These are phyloP conservation scores for Trachelus troglodyta DNA, from an alignment of 2,888 invertebrate species.

Conservation along the genomic window DNA sequence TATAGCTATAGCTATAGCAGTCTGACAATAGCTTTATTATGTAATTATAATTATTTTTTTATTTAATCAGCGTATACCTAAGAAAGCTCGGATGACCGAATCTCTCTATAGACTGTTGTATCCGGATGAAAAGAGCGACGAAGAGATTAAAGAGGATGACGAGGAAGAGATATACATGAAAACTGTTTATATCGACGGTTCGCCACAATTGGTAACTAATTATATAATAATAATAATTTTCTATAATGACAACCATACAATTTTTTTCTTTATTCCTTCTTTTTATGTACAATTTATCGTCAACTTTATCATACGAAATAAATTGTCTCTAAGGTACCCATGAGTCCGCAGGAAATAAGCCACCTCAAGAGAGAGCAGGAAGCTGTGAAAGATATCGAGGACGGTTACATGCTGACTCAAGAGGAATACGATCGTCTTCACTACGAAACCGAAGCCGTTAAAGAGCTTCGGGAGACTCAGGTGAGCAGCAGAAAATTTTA, in stretches of 20 bases:
- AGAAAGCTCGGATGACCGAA: slow-evolving; percentile 39
- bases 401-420: slow-evolving; percentile 71
- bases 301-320: not conserved
- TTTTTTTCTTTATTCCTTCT: not conserved
- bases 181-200: slow-evolving; percentile 36
- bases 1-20: not conserved
- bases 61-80: slow-evolving; percentile 32
- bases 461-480: slow-evolving; percentile 71
- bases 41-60: not conserved
- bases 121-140: slow-evolving; percentile 33
- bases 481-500: slow-evolving; percentile 61
- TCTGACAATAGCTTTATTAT: not conserved
- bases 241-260: not conserved
- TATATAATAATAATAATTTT: not conserved
- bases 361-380: slow-evolving; percentile 58
- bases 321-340: slow-evolving; percentile 33
- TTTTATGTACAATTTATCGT: not conserved
- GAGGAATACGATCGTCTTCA: slow-evolving; percentile 72
- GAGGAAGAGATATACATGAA: slow-evolving; percentile 44
- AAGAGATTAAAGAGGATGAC: slow-evolving; percentile 23
- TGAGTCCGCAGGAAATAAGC: slow-evolving; percentile 39
- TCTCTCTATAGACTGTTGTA: slow-evolving; percentile 47
- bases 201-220: slow-evolving; percentile 35
- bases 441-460: slow-evolving; percentile 74
- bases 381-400: slow-evolving; percentile 66